Evolutionary conservation across 1,140 invertebrate species (phyloP).

Genomic region (Ceratoteleas bidentatus): DNA sequence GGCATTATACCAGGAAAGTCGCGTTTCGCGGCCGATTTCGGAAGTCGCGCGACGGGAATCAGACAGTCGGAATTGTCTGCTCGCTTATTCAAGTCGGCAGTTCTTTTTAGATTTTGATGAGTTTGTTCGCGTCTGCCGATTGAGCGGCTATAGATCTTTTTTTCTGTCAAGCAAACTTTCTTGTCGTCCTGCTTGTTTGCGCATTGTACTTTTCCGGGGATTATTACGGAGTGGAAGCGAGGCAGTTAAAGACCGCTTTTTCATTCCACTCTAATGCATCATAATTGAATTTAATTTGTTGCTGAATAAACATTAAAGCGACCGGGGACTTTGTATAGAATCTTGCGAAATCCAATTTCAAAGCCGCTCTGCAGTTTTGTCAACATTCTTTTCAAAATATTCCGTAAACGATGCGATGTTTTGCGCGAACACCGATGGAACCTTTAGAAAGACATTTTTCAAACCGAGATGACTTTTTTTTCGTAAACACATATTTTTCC

Average conservation of each 20-base stretch:
- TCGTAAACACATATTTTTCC: no score
- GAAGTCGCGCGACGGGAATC: slow-evolving; percentile 12
- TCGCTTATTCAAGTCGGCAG: slow-evolving; percentile 20
- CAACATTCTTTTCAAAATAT: background rate
- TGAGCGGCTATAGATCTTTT: background rate
- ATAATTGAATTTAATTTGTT: slow-evolving; percentile 12
- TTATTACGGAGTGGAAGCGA: slow-evolving; percentile 16
- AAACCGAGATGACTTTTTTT: no score
- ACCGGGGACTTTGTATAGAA: background rate
- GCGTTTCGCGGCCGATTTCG: slow-evolving; percentile 6
- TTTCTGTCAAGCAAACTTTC: slow-evolving; percentile 16
- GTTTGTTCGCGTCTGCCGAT: slow-evolving; percentile 35
- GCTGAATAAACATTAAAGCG: background rate
- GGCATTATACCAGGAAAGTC: background rate
- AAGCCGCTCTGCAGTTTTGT: background rate
- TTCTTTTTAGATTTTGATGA: slow-evolving; percentile 31
- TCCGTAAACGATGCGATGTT: no score
- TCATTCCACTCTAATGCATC: background rate
- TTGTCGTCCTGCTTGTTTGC: slow-evolving; percentile 13
- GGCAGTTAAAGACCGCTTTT: background rate
- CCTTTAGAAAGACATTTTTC: no score
- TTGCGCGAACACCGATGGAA: no score
- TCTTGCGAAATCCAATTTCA: background rate
- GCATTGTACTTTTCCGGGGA: slow-evolving; percentile 32
- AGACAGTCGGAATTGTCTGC: slow-evolving; percentile 35